A percentile compares a stretch with the other conserved stretches of the same genome.
Evolutionary conservation across 2,797 vertebrate genomes (phyloP).

Genomic region (Sebastes wilsoni): DNA sequence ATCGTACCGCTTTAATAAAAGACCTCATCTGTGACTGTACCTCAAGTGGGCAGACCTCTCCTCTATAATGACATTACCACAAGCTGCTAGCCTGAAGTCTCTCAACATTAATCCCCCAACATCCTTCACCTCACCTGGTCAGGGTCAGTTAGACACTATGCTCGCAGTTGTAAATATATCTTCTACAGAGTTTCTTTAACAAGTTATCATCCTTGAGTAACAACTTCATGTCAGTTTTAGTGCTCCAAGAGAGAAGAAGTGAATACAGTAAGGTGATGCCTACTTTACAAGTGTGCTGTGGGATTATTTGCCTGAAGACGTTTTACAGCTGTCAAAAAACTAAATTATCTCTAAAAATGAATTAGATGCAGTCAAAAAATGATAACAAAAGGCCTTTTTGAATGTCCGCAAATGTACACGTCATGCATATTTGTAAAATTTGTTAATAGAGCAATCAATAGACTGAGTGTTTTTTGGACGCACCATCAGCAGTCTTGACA

Average conservation of each 20-base stretch:
- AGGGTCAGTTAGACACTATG: background rate
- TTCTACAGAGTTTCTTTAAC: background rate
- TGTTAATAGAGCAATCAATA: background rate
- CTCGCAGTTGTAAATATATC: background rate
- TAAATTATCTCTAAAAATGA: background rate
- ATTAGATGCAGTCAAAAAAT: background rate
- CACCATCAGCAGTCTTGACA: background rate
- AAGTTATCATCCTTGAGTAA: background rate
- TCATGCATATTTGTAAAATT: background rate
- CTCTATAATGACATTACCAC: conserved; percentile 42
- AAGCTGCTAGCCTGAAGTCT: conserved; percentile 24
- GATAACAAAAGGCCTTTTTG: background rate
- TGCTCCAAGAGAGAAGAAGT: background rate
- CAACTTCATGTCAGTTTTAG: background rate
- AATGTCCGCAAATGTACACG: background rate
- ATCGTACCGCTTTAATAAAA: background rate
- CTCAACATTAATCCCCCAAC: conserved; percentile 24
- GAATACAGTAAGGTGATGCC: background rate
- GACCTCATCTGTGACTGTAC: background rate
- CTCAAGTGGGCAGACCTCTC: background rate
- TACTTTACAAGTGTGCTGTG: background rate
- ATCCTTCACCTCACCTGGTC: background rate
- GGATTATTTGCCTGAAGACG: background rate
- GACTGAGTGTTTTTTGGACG: background rate
- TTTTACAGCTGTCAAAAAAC: background rate